phyloP scores from a whole-genome alignment of 1,140 invertebrate species.

The Lerema accius region DNA sequence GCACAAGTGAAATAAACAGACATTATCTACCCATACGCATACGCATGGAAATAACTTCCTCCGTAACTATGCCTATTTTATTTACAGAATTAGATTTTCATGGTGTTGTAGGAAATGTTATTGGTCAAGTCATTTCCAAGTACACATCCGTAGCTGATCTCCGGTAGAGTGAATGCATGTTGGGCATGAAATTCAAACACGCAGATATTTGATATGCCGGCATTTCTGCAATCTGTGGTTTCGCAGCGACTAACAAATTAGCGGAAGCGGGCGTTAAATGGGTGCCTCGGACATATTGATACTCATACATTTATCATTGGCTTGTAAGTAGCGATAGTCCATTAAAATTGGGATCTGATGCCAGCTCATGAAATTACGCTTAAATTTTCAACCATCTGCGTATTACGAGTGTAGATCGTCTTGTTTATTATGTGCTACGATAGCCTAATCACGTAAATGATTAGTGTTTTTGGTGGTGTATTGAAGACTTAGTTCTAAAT shows the following conservation, averaged over 20 bases:
- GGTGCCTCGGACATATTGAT: not conserved
- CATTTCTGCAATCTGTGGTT: not conserved
- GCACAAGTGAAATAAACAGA: no score
- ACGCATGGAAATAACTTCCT: no score
- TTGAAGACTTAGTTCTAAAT: no score
- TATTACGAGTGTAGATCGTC: not conserved
- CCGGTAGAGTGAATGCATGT: no score
- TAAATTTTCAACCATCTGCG: not conserved
- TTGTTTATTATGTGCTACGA: not conserved
- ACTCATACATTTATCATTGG: not conserved
- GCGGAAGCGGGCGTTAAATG: not conserved
- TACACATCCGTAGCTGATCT: not conserved
- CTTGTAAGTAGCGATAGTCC: not conserved
- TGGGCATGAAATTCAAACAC: constrained; percentile 2
- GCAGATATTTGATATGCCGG: not conserved
- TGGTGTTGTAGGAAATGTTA: no score
- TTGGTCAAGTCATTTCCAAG: no score
- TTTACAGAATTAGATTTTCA: no score
- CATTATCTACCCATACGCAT: no score
- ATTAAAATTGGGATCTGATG: not conserved
- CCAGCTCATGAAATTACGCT: not conserved
- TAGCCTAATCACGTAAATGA: no score
- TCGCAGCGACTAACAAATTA: not conserved
- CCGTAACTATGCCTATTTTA: no score
- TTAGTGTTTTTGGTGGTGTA: no score